Conservation (phyloP, 2,888 invertebrate species). For the Ethmia dodecea region DNA sequence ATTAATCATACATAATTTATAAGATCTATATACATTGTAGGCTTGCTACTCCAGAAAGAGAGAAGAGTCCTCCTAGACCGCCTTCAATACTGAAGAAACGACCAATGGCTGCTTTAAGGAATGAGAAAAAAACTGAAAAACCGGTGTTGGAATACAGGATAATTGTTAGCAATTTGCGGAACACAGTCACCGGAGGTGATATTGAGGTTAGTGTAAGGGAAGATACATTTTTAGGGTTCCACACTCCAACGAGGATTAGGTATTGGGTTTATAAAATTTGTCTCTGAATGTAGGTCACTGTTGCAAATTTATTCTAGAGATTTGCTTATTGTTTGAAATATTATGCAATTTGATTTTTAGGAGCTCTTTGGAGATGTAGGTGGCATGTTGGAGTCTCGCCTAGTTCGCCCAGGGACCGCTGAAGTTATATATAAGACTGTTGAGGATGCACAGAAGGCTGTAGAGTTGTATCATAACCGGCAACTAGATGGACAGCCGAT, state of each 20-base stretch:
- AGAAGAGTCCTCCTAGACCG: constrained; percentile 60
- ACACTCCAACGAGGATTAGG: too few relatives aligned
- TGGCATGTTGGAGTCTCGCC: constrained; percentile 87
- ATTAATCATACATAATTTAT: too few relatives aligned
- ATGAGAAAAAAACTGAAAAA: constrained; percentile 45
- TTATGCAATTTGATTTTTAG: constrained; percentile 65
- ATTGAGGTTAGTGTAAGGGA: constrained; percentile 87
- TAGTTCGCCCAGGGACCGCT: constrained; percentile 92
- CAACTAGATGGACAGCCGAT: constrained; percentile 96
- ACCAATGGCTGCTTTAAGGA: constrained; percentile 60
- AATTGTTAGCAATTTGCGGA: constrained; percentile 93
- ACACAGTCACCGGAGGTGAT: constrained; percentile 92
- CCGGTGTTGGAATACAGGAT: constrained; percentile 85
- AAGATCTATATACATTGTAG: constrained; percentile 38
- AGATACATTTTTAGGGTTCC: too few relatives aligned
- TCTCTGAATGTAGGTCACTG: too few relatives aligned
- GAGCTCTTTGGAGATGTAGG: constrained; percentile 97
- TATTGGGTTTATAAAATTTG: too few relatives aligned
- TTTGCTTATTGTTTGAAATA: too few relatives aligned
- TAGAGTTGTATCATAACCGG: constrained; percentile 94
- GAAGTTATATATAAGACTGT: constrained; percentile 93
- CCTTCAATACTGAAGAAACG: constrained; percentile 72
- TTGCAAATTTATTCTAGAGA: too few relatives aligned
- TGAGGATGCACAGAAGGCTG: constrained; percentile 92
- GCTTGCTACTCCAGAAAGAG: constrained; percentile 40